Conservation (phyloP, 2,113 vertebrate genomes). For the Elgaria multicarinata region DNA sequence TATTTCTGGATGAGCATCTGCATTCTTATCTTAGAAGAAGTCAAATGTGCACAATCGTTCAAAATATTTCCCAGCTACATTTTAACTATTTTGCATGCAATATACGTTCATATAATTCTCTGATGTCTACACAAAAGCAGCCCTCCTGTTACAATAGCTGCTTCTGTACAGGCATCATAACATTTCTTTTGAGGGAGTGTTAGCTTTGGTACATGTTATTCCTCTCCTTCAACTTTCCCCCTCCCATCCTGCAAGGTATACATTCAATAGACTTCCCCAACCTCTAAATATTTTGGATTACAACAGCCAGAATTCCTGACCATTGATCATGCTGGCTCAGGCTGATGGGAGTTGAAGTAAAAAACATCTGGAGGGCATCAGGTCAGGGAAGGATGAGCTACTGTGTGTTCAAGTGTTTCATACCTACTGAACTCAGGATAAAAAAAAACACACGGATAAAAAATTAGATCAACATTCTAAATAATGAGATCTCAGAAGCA, state of each 20-base stretch:
- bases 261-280: neutral
- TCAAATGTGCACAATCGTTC: too few species aligned
- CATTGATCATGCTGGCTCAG: too few species aligned
- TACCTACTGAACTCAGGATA: neutral
- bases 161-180: neutral
- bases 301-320: too few species aligned
- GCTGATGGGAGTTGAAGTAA: too few species aligned
- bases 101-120: too few species aligned
- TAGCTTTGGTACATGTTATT: neutral
- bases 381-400: neutral
- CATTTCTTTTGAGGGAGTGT: neutral
- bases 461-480: neutral
- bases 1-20: too few species aligned
- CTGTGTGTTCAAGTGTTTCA: neutral
- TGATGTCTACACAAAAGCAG: neutral
- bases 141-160: neutral
- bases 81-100: too few species aligned
- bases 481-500: neutral
- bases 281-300: too few species aligned
- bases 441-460: neutral
- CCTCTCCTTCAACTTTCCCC: neutral
- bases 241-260: neutral
- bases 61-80: too few species aligned
- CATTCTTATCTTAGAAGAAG: too few species aligned
- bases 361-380: too few species aligned